Base-by-base conservation (phyloP, 2,113 vertebrate genomes). In the Notiomystis cincta region DNA sequence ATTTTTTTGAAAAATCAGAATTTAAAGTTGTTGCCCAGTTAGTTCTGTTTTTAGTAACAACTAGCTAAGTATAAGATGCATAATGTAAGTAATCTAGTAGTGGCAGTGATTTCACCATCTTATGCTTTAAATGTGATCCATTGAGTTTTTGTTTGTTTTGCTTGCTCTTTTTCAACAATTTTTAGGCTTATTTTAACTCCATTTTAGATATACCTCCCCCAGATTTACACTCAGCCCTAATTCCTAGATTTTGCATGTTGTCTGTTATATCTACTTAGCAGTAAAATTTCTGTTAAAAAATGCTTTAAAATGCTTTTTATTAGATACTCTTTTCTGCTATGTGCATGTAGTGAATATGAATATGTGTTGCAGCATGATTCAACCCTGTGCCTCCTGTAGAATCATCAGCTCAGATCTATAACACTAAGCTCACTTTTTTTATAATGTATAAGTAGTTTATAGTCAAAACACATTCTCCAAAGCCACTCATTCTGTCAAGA, bases 281-380 rank as follows among this genome's bases (percentile, higher is more conserved):
- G 21, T 2, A 69, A 69, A 80, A 57, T 31, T 73, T 30, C 13
- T 80, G 3, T 27, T 47, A 10, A 58, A 38, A 66, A 23, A 30
- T n/a, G 6, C 2, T 87, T 94, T 71, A 13, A 58, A 66, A 62
- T 62, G 2, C 0, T 50, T 85, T 77, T 67, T 42, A 24, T 50
- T 53, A 54, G 10, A 40, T 20, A 58, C 14, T 31, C 7, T 57
- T 81, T 4, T 31, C 3, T 53, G 15, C 0, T 0, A 28, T 18
- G 7, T 54, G 5, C 35, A 17, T 22, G 18, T 40, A 54, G 19
- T 57, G 40, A 65, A n/a, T 47, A 24, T 19, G 8, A 57, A 6
- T 35, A 5, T 15, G 2, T 40, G 7, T 11, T 86, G 25, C 54
- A 69, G 20, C 20, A 37, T 10, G 17, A 72, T 57, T 80, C 45